phyloP scores from a whole-genome alignment of 2,888 invertebrate genomes.

The Drosophila subquinaria region DNA sequence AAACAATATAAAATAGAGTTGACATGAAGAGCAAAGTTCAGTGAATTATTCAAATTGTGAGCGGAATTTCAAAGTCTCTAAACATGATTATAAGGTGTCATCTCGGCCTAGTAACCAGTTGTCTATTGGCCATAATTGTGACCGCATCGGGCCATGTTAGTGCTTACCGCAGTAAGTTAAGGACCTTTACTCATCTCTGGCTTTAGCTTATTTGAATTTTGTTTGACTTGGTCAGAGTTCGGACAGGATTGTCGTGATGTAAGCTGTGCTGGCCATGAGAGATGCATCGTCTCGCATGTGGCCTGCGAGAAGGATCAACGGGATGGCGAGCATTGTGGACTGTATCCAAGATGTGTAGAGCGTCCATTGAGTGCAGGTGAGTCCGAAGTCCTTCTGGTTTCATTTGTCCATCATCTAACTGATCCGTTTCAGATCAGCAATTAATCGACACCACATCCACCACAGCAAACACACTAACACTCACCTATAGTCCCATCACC shows the following conservation, averaged over 20 bases:
- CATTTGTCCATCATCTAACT: slow-evolving; percentile 29
- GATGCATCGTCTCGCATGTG: slow-evolving; percentile 39
- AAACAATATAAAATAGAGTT: slow-evolving; percentile 40
- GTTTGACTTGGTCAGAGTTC: slow-evolving; percentile 33
- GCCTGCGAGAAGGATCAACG: slow-evolving; percentile 49
- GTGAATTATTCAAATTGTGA: slow-evolving; percentile 19
- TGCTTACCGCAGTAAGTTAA: slow-evolving; percentile 51
- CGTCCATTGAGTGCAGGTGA: slow-evolving; percentile 36
- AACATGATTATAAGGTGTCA: slow-evolving; percentile 30
- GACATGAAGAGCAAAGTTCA: slow-evolving; percentile 7
- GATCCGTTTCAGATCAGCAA: slow-evolving; percentile 70
- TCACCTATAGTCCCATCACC: slow-evolving; percentile 39
- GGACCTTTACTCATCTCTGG: background rate
- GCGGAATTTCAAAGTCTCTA: background rate
- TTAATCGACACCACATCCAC: slow-evolving; percentile 70
- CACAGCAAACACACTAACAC: slow-evolving; percentile 63
- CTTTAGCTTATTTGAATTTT: background rate
- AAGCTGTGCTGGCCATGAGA: slow-evolving; percentile 37
- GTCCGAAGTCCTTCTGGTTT: slow-evolving; percentile 8
- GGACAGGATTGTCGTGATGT: slow-evolving; percentile 57
- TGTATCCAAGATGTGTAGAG: slow-evolving; percentile 52
- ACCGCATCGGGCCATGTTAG: slow-evolving; percentile 32
- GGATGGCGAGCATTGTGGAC: slow-evolving; percentile 52
- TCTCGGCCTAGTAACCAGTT: slow-evolving; percentile 14
- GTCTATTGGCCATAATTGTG: slow-evolving; percentile 27